Base-by-base conservation (phyloP, 2,113 vertebrate genomes). In the Cyprinodon variegatus region DNA sequence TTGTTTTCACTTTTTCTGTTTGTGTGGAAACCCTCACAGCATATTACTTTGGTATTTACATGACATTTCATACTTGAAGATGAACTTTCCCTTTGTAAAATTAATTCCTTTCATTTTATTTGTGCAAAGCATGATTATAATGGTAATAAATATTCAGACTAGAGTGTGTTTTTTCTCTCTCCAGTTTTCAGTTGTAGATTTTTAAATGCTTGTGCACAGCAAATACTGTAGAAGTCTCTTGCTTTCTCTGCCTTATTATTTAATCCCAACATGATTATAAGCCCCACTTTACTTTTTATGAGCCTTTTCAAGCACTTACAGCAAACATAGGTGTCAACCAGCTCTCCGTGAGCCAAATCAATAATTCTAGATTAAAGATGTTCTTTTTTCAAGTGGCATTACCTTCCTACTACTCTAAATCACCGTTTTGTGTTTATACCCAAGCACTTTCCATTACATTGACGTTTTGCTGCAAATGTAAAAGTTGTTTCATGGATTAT, bases 61-160 rank as follows among this genome's bases (percentile, higher is more conserved):
- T 80, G 81, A 65, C 77, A 88, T 86, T 89, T 83, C 68, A 59
- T 37, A 41, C 15, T 46, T 53, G 22, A 68, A 76, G 66, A 36
- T 66, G 71, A 65, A 53, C 13, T 15, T 65, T 8, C 5, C 20
- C 46, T 8, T 77, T 1, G 63, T 53, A 12, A 4, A 69, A 64
- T 53, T 67, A 4, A 45, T 53, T 36, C 15, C 41, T 74, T 65
- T 65, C 46, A 62, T 76, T 77, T 67, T 39, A 48, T 12, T 60
- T 63, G 48, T 29, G 22, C 11, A 70, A 1, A 41, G 0, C 11
- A 37, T 3, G 57, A 14, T 10, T 48, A 68, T 15, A 14, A 62
- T 13, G 61, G 13, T 39, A 37, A 14, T 15, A 7, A 39, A 15
- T 57, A n/a, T 20, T 57, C 20, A 2, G 3, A 57, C 10, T 57